Percentiles rank a stretch among this genome's conserved stretches.
Evolutionary conservation across 1,140 invertebrate genomes (phyloP).

Genomic region (Micrasema minimum): DNA sequence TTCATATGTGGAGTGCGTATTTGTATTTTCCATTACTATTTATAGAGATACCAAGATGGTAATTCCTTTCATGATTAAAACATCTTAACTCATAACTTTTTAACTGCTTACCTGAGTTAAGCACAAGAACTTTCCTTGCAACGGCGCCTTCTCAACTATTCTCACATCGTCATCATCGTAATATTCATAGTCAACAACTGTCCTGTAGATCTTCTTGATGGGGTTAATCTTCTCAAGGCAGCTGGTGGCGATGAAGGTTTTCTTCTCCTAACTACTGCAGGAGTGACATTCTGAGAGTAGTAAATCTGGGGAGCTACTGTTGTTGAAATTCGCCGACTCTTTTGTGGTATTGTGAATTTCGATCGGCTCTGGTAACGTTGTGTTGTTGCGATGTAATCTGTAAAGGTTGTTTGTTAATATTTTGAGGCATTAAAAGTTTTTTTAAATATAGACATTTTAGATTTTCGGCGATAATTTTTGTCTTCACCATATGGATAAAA

Average conservation of each 20-base stretch:
- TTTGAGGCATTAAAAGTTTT: too few relatives aligned
- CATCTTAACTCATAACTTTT: too few relatives aligned
- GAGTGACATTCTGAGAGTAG: slow-evolving; percentile 26
- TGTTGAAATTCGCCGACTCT: slow-evolving; percentile 46
- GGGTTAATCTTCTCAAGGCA: slow-evolving; percentile 44
- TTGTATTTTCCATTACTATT: too few relatives aligned
- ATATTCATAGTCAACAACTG: slow-evolving; percentile 73
- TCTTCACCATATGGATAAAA: too few relatives aligned
- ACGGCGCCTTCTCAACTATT: slow-evolving; percentile 66
- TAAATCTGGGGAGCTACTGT: slow-evolving; percentile 39
- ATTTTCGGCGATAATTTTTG: too few relatives aligned
- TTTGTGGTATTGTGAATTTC: slow-evolving; percentile 35
- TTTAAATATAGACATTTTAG: too few relatives aligned
- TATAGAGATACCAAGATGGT: too few relatives aligned
- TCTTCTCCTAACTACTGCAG: slow-evolving; percentile 33
- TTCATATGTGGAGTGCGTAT: too few relatives aligned
- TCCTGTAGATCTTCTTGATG: slow-evolving; percentile 54
- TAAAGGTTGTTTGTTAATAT: too few relatives aligned
- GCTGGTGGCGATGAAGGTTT: slow-evolving; percentile 30
- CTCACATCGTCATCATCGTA: slow-evolving; percentile 73
- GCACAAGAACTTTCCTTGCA: slow-evolving; percentile 72
- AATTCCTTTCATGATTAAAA: too few relatives aligned
- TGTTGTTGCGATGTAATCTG: slow-evolving; percentile 44
- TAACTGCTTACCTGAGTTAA: slow-evolving; percentile 60
- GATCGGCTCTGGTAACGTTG: slow-evolving; percentile 18